Percentiles rank a stretch among this genome's conserved stretches.
Evolutionary conservation across 2,888 invertebrate species (phyloP).

Genomic region (Lycia hirtaria): DNA sequence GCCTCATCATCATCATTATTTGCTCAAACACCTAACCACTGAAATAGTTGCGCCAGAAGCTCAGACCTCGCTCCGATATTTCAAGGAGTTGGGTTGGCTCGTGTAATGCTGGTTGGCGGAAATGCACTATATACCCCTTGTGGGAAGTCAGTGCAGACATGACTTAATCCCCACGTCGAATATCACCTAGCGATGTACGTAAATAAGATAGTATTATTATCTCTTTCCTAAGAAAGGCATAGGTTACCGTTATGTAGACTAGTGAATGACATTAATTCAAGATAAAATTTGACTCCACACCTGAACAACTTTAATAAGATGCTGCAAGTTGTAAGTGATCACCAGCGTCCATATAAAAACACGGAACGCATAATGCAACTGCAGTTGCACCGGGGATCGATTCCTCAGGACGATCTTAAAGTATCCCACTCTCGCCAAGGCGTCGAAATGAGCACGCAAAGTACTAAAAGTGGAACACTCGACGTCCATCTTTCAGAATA

Average conservation of each 20-base stretch:
- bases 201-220: too few relatives aligned
- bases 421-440: conserved; percentile 65
- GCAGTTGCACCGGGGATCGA: conserved; percentile 43
- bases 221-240: not conserved
- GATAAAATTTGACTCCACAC: conserved; percentile 44
- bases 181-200: too few relatives aligned
- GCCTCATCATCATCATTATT: too few relatives aligned
- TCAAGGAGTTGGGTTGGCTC: too few relatives aligned
- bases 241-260: too few relatives aligned
- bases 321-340: conserved; percentile 67
- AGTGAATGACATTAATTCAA: not conserved
- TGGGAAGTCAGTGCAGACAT: too few relatives aligned
- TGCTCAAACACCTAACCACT: too few relatives aligned
- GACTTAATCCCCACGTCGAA: too few relatives aligned
- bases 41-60: too few relatives aligned
- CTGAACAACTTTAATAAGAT: conserved; percentile 63
- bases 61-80: too few relatives aligned
- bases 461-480: conserved; percentile 51
- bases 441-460: conserved; percentile 65
- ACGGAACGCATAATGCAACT: conserved; percentile 56
- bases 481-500: conserved; percentile 1
- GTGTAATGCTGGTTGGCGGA: too few relatives aligned
- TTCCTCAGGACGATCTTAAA: conserved; percentile 60
- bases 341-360: conserved; percentile 53
- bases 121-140: too few relatives aligned